A percentile compares a stretch with the other conserved stretches of the same genome.
Evolutionary conservation across 2,113 vertebrate genomes (phyloP).

Genomic region (Serilophus lunatus): DNA sequence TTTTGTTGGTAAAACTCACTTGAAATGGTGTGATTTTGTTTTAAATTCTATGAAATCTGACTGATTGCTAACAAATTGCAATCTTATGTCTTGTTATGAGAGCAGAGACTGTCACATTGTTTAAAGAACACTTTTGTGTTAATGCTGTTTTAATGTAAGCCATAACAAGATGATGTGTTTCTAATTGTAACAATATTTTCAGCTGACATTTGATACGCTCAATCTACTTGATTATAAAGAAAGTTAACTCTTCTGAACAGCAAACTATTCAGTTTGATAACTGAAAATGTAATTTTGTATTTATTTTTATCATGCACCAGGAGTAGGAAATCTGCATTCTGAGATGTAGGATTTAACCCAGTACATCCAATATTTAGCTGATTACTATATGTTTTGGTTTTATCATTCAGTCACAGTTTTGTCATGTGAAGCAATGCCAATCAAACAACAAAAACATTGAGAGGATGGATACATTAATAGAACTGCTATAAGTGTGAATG

Average conservation of each 20-base stretch:
- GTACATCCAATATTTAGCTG: neutral
- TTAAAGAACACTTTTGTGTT: neutral
- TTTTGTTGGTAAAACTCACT: neutral
- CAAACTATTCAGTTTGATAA: neutral
- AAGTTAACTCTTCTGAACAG: neutral
- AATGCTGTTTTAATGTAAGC: neutral
- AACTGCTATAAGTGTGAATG: neutral
- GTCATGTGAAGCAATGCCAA: neutral
- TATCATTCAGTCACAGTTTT: neutral
- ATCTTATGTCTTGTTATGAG: neutral
- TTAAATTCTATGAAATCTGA: neutral
- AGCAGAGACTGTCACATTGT: neutral
- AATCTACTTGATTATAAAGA: neutral
- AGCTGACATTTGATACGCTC: neutral
- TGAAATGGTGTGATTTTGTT: neutral
- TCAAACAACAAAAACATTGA: neutral
- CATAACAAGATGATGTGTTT: neutral
- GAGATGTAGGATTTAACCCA: neutral
- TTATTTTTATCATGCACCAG: neutral
- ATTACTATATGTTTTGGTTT: neutral
- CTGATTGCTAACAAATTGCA: neutral
- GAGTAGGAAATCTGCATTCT: neutral
- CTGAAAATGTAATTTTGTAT: neutral
- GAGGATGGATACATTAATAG: neutral
- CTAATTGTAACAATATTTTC: neutral